phyloP scores from a whole-genome alignment of 2,888 invertebrate species.

The Choristoneura rosaceana region DNA sequence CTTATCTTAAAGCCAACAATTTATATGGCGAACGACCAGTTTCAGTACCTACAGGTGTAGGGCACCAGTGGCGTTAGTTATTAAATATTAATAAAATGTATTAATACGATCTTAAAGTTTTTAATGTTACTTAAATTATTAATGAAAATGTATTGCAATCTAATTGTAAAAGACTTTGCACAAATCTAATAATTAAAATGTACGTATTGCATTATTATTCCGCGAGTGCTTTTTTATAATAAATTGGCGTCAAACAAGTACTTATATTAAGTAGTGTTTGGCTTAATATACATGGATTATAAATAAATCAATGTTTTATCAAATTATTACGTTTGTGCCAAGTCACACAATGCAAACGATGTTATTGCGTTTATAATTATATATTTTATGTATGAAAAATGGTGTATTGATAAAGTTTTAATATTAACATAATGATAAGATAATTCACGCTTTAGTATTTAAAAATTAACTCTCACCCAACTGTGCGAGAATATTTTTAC shows the following conservation, averaged over 20 bases:
- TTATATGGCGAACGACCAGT: conserved; percentile 17
- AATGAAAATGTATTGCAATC: conserved; percentile 52
- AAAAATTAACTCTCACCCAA: conserved; percentile 18
- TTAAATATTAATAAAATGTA: conserved; percentile 39
- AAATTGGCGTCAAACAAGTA: conserved; percentile 60
- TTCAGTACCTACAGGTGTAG: background rate
- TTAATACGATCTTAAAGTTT: conserved; percentile 52
- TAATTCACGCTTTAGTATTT: conserved; percentile 35
- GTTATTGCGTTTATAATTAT: conserved; percentile 50
- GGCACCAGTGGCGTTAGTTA: conserved; percentile 40
- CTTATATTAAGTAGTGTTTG: conserved; percentile 67
- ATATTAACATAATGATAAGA: conserved; percentile 32
- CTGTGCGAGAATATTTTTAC: conserved; percentile 22
- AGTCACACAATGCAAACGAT: conserved; percentile 48
- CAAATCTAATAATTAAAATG: conserved; percentile 54
- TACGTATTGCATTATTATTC: conserved; percentile 35
- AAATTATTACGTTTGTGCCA: conserved; percentile 51
- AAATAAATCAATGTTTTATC: conserved; percentile 31
- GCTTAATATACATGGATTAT: conserved; percentile 37
- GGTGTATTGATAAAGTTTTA: conserved; percentile 46
- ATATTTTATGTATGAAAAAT: conserved; percentile 55
- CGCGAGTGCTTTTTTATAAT: conserved; percentile 17
- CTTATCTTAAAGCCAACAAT: background rate
- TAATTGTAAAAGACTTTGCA: conserved; percentile 58
- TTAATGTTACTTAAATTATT: conserved; percentile 50